A percentile compares a stretch with the other conserved stretches of the same genome.
Conservation (phyloP, 2,888 invertebrate species). For the Leucophenga maculata region DNA sequence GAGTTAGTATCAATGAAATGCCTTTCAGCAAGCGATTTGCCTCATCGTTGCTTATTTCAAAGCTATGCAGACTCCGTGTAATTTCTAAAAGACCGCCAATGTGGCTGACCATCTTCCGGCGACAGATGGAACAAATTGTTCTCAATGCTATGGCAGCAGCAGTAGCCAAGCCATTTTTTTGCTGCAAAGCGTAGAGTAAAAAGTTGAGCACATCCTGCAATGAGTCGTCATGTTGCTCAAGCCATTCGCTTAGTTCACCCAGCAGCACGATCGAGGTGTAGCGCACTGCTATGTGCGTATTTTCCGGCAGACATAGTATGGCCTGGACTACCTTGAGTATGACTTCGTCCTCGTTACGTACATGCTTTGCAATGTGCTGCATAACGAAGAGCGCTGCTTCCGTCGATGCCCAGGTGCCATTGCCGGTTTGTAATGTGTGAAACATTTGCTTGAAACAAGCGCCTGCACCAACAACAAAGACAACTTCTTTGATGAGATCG, state of each 20-base stretch:
- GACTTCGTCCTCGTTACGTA: conserved; percentile 90
- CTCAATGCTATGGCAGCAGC: conserved; percentile 89
- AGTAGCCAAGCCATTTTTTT: conserved; percentile 80
- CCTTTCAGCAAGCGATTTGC: conserved; percentile 82
- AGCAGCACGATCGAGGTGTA: conserved; percentile 90
- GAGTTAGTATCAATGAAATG: conserved; percentile 74
- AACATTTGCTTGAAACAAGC: conserved; percentile 95
- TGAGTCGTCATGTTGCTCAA: conserved; percentile 87
- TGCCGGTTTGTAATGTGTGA: conserved; percentile 80
- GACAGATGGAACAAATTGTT: conserved; percentile 87
- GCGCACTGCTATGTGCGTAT: conserved; percentile 88
- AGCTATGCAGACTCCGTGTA: conserved; percentile 81
- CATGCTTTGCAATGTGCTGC: conserved; percentile 95
- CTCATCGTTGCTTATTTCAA: conserved; percentile 82
- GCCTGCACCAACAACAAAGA: conserved; percentile 95
- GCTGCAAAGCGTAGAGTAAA: conserved; percentile 81
- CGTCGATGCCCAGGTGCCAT: conserved; percentile 90
- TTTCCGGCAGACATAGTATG: conserved; percentile 86
- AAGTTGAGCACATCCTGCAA: conserved; percentile 88
- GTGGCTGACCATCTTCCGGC: conserved; percentile 83
- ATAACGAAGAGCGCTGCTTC: conserved; percentile 96
- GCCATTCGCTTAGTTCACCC: conserved; percentile 96
- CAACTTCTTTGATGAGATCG: conserved; percentile 95
- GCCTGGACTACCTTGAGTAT: conserved; percentile 95
- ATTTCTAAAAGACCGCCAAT: conserved; percentile 83